Base-by-base conservation (phyloP, 2,797 vertebrate species). In the Dendrocincla tyrannina region DNA sequence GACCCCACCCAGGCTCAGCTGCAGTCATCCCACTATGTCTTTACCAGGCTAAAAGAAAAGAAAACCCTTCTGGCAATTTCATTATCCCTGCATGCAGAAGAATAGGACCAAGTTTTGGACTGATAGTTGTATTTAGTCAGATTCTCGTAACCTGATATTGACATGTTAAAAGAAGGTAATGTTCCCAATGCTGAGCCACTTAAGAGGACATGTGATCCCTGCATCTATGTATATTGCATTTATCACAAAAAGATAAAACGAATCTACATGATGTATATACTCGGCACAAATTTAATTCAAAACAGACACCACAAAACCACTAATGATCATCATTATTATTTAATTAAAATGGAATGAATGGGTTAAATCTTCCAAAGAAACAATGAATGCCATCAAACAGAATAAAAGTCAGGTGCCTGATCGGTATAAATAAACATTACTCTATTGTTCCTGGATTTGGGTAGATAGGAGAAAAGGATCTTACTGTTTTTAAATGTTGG, bases 331-430 rank as follows among this genome's bases (percentile, higher is more conserved):
- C 49, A 60, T 4, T 22, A 18, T 89, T 91, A 94, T 85, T 95
- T 66, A 70, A 91, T 96, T 95, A 66, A 89, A 89, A 62, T 74
- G 12, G 44, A 94, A 85, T 33, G 4, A 96, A 91, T 62, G 80
- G 46, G 58, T 83, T 77, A 88, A 90, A 55, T 73, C 35, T 89
- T 92, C 60, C 87, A 46, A 83, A 75, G 81, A 84, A 63, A 60
- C 49, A n/a, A 30, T 41, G 78, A 89, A 89, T 88, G 53, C 78
- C 92, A 77, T 75, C 37, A 44, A 90, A 69, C 50, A 85, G 52
- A 89, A 66, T 50, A 67, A 92, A 94, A 68, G 49, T 63, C 70
- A 76, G 70, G 70, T 69, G 39, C 33, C 8, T 37, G n/a, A 42
- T 7, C 0, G 0, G 52, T 53, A 80, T 72, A 86, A 81, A 85